phyloP scores from a whole-genome alignment of 2,888 invertebrate genomes.

The Trissolcus japonicus region DNA sequence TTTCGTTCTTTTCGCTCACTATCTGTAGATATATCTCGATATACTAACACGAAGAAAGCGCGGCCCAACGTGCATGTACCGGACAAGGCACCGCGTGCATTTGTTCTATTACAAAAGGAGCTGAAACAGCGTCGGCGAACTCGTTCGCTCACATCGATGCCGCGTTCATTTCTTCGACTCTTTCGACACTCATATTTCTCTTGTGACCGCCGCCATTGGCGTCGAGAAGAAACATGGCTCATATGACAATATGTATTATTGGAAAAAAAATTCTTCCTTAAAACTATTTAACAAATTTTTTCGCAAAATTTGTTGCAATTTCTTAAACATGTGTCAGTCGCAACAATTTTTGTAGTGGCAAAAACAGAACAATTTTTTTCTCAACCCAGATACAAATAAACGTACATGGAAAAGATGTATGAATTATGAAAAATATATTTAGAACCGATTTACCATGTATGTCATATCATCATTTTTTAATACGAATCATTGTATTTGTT shows the following conservation, averaged over 20 bases:
- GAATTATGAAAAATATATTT: neutral
- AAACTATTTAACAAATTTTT: conserved; percentile 38
- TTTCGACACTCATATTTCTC: conserved; percentile 60
- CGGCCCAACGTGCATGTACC: conserved; percentile 69
- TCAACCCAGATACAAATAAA: neutral
- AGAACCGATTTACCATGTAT: too few species aligned
- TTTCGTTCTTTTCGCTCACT: conserved; percentile 65
- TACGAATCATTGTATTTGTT: too few species aligned
- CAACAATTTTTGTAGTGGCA: neutral
- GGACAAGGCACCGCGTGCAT: conserved; percentile 71
- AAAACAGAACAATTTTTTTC: neutral
- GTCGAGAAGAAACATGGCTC: conserved; percentile 56
- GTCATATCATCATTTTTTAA: too few species aligned
- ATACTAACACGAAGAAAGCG: conserved; percentile 60
- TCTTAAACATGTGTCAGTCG: neutral
- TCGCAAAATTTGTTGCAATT: conserved; percentile 13
- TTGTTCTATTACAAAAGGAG: conserved; percentile 71
- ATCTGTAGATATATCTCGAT: conserved; percentile 63
- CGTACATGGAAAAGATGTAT: neutral
- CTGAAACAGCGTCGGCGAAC: conserved; percentile 68
- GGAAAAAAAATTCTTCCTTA: conserved; percentile 13
- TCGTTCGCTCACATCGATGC: conserved; percentile 61
- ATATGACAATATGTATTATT: conserved; percentile 32
- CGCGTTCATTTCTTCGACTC: conserved; percentile 64
- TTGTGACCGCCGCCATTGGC: conserved; percentile 53